Conservation (phyloP, 2,888 invertebrate genomes). For the Agelastica alni region DNA sequence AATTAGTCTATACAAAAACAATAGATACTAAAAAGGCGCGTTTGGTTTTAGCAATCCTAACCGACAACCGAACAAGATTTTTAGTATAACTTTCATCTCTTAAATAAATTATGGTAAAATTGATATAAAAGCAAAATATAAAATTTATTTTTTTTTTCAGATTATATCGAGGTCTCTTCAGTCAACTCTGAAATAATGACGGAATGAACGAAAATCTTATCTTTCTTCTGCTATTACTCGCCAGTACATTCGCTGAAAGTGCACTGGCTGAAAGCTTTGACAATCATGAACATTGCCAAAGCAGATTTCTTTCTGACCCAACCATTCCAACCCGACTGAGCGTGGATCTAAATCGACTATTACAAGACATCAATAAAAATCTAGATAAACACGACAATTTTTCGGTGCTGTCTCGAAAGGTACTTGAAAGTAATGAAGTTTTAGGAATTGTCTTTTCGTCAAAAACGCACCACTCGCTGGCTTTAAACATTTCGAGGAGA, state of each 20-base stretch:
- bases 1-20: no score
- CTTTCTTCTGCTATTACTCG: constrained; percentile 56
- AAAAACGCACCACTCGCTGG: constrained; percentile 45
- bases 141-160: no score
- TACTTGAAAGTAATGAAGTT: constrained; percentile 57
- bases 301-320: constrained; percentile 47
- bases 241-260: constrained; percentile 59
- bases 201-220: constrained; percentile 52
- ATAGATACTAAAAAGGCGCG: no score
- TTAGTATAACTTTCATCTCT: no score
- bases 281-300: constrained; percentile 49
- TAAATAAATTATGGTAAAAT: no score
- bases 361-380: constrained; percentile 40
- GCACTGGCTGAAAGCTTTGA: constrained; percentile 56
- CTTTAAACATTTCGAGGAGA: constrained; percentile 46
- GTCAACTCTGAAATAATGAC: constrained; percentile 47
- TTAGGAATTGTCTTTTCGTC: constrained; percentile 53
- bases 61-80: no score
- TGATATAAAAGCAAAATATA: no score
- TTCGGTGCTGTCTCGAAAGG: constrained; percentile 54
- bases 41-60: no score
- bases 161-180: no score
- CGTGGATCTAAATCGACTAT: constrained; percentile 41
- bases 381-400: constrained; percentile 39
- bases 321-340: constrained; percentile 52